Evolutionary conservation across 2,113 vertebrate genomes (phyloP), one percentile per base, ranked within the genome.

Genomic region (Oncorhynchus mykiss): DNA sequence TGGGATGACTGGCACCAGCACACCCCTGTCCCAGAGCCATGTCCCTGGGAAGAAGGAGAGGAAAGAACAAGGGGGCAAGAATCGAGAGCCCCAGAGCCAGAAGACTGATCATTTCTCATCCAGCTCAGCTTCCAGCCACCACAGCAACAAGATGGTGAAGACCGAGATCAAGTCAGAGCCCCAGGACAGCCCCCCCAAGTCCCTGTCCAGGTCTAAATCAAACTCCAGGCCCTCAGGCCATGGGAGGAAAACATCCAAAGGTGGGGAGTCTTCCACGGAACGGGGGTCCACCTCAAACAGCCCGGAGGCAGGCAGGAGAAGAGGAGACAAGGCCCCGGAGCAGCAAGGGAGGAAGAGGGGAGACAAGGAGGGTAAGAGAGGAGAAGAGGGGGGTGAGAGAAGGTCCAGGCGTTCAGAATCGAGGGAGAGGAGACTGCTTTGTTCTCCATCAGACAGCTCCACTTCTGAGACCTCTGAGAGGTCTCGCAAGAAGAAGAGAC

Each of bases 371-470:
- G 93, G 73, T 80, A 77, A 59, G 14, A 74, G 64, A n/a, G 31
- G 65, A 86, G 84, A 7, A 7, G 6, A 0, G 70, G 66, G 5
- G 77, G 80, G 84, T 80, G 92, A 93, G 54, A 91, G 86, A 74
- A 91, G 87, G 67, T 75, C 76, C 27, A 91, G 91, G 66, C 68
- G 80, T 9, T 91, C 93, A 0, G 85, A 88, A 73, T 93, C 93
- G 39, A 93, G 75, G 54, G 91, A 95, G 71, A 91, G 71, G 68
- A 93, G 87, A 74, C 78, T 83, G 71, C 90, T 91, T 1, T 79
- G 77, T 7, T 96, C 95, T 0, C 79, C 16, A 31, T 96, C 95
- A 0, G 91, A 88, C 57, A 96, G 93, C 80, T 92, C 93, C 66
- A 90, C 85, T 18, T 91, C 89, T 0, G 92, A 90, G 51, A 83